A percentile compares a stretch with the other conserved stretches of the same genome.
Conservation (phyloP, 2,888 invertebrate genomes). For the Synergus itoensis region DNA sequence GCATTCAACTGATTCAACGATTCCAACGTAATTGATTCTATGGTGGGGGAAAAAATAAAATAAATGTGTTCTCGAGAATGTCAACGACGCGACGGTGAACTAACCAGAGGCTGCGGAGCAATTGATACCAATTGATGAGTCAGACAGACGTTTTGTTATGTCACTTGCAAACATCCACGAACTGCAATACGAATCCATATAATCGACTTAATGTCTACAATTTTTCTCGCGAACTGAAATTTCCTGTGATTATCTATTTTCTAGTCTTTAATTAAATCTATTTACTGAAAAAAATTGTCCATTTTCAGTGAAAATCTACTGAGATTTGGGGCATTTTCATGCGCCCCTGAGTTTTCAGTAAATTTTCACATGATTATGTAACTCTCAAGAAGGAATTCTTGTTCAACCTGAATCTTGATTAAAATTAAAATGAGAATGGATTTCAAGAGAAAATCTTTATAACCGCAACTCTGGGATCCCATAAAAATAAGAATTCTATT, state of each 20-base stretch:
- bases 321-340: not conserved
- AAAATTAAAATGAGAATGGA: no score
- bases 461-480: not conserved
- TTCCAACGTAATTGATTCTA: slow-evolving; percentile 32
- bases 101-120: slow-evolving; percentile 40
- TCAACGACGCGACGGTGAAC: slow-evolving; percentile 16
- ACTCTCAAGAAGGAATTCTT: no score
- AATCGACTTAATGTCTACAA: not conserved
- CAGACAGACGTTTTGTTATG: slow-evolving; percentile 36
- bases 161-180: slow-evolving; percentile 18
- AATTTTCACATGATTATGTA: not conserved
- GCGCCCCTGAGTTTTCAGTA: not conserved
- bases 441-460: no score
- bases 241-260: not conserved
- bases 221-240: not conserved
- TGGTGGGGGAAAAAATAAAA: slow-evolving; percentile 6
- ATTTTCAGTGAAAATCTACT: not conserved
- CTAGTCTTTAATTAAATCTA: not conserved
- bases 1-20: not conserved
- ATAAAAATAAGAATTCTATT: not conserved
- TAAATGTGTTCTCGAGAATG: slow-evolving; percentile 31
- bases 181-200: slow-evolving; percentile 20
- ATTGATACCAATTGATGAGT: slow-evolving; percentile 40
- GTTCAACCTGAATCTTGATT: no score
- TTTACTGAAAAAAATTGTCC: not conserved